phyloP scores from a whole-genome alignment of 64 coral and sea anemone species.

The Stichodactyla helianthus region DNA sequence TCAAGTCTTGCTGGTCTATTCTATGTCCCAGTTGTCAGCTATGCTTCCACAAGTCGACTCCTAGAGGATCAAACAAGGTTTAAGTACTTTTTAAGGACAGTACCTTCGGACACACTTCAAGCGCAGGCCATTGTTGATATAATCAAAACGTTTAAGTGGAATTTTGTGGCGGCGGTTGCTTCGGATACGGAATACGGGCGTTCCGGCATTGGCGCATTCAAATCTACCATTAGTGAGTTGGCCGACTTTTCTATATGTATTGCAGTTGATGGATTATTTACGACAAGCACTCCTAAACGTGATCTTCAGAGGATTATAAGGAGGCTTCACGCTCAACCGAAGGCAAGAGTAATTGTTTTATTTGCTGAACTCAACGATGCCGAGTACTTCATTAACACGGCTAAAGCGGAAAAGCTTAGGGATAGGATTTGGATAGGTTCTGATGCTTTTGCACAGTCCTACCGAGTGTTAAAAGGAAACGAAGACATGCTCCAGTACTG shows the following conservation, averaged over 20 bases:
- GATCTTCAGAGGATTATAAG: constrained; percentile 11
- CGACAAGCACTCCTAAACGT: constrained; percentile 39
- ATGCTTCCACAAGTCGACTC: constrained; percentile 69
- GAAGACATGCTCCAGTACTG: constrained; percentile 34
- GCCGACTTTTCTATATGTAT: constrained; percentile 32
- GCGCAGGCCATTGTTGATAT: constrained; percentile 53
- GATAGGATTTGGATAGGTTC: constrained; percentile 67
- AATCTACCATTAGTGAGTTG: constrained; percentile 24
- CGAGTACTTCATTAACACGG: constrained; percentile 45
- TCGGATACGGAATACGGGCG: constrained; percentile 69
- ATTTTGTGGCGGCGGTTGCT: constrained; percentile 52
- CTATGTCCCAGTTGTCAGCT: constrained; percentile 66
- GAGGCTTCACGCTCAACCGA: constrained; percentile 36
- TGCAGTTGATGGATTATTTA: constrained; percentile 51
- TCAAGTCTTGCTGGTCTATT: constrained; percentile 60
- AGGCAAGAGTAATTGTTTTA: constrained; percentile 62
- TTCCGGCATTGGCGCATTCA: constrained; percentile 62
- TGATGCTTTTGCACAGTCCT: constrained; percentile 51
- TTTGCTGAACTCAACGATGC: constrained; percentile 70
- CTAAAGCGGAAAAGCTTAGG: constrained; percentile 30
- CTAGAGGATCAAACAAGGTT: constrained; percentile 53
- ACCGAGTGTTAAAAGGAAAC: constrained; percentile 37
- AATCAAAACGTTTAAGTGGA: constrained; percentile 57
- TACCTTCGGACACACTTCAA: constrained; percentile 65
- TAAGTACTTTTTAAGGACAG: constrained; percentile 63